Conservation (phyloP, 2,113 vertebrate species). For the Oostethus manadensis region DNA sequence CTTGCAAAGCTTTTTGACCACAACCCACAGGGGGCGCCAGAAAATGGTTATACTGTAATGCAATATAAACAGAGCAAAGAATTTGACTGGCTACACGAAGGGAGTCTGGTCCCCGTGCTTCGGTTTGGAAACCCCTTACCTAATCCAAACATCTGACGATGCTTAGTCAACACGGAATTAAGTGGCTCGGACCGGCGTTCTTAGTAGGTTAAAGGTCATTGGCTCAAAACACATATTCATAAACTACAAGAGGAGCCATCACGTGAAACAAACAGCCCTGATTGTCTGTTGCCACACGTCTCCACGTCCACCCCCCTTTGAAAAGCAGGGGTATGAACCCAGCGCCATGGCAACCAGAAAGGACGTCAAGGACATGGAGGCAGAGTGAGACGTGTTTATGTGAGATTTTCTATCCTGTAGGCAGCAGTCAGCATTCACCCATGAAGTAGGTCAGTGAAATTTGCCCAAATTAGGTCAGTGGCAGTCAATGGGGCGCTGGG, state of each 20-base stretch:
- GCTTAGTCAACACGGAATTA: conserved; percentile 34
- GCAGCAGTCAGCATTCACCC: conserved; percentile 62
- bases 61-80: too few relatives aligned
- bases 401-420: conserved; percentile 54
- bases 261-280: conserved; percentile 32
- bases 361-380: conserved; percentile 24
- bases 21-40: too few relatives aligned
- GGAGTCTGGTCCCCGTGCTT: too few relatives aligned
- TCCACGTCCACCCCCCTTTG: conserved; percentile 33
- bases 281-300: conserved; percentile 34
- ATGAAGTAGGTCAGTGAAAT: conserved; percentile 76
- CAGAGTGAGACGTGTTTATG: conserved; percentile 19
- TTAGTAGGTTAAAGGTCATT: conserved; percentile 31
- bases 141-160: conserved; percentile 13
- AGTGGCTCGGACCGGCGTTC: conserved; percentile 25
- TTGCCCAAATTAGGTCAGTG: conserved; percentile 73
- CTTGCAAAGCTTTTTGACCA: too few relatives aligned
- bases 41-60: too few relatives aligned
- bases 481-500: conserved; percentile 61
- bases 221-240: background rate
- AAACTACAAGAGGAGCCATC: background rate
- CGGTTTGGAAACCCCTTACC: too few relatives aligned
- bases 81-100: too few relatives aligned
- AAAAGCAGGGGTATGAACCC: conserved; percentile 17
- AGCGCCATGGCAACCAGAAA: conserved; percentile 13